These are phyloP conservation scores for Thamnaconus septentrionalis DNA, from an alignment of 2,113 vertebrate genomes.

Conservation along the genomic window DNA sequence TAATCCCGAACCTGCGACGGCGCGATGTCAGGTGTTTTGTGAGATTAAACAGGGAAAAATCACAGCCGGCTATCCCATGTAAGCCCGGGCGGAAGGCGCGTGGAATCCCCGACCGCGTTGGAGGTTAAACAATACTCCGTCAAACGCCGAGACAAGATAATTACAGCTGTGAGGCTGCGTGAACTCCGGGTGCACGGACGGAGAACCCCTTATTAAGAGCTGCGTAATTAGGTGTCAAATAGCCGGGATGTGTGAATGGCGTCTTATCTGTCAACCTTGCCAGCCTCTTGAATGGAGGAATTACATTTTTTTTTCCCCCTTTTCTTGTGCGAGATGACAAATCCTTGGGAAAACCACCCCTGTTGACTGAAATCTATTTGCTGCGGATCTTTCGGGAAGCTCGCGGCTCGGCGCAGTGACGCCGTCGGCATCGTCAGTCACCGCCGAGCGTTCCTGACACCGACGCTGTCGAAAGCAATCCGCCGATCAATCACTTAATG, in stretches of 20 bases:
- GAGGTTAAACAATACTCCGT: slow-evolving; percentile 73
- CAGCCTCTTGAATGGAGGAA: slow-evolving; percentile 27
- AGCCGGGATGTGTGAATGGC: slow-evolving; percentile 66
- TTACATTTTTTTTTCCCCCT: slow-evolving; percentile 21
- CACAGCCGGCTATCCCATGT: slow-evolving; percentile 38
- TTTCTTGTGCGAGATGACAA: not conserved
- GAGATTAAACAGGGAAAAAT: slow-evolving; percentile 67
- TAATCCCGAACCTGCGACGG: slow-evolving; percentile 45
- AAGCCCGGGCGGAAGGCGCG: slow-evolving; percentile 49
- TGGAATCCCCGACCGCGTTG: slow-evolving; percentile 67
- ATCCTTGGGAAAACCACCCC: slow-evolving; percentile 6
- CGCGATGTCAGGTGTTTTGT: slow-evolving; percentile 55
- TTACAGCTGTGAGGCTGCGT: slow-evolving; percentile 70
- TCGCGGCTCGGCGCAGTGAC: not conserved
- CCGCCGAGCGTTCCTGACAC: slow-evolving; percentile 55
- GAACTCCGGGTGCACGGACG: slow-evolving; percentile 63
- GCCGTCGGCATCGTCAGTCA: slow-evolving; percentile 17
- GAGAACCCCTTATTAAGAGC: slow-evolving; percentile 77
- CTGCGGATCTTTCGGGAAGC: not conserved
- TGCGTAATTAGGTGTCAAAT: slow-evolving; percentile 75
- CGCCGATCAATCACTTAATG: slow-evolving; percentile 73
- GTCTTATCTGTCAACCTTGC: slow-evolving; percentile 63
- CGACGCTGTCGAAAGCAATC: slow-evolving; percentile 72
- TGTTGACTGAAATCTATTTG: not conserved
- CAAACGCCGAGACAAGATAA: slow-evolving; percentile 77